Evolutionary conservation across 1,140 invertebrate species (phyloP).

Genomic region (Heliconius eleuchia): DNA sequence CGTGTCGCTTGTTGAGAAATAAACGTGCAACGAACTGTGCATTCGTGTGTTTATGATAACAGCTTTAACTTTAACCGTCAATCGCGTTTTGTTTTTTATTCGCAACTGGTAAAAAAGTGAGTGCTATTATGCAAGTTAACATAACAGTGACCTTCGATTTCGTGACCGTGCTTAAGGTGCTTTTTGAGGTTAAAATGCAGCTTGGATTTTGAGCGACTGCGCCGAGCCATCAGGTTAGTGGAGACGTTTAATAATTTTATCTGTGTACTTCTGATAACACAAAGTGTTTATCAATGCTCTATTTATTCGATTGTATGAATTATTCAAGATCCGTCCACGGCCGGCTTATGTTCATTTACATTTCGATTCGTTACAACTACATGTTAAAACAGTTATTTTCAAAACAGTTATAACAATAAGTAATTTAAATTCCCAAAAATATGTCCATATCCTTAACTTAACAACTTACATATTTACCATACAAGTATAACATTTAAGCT

Average conservation of each 20-base stretch:
- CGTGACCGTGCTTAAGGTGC: conserved; percentile 70
- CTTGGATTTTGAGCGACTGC: conserved; percentile 77
- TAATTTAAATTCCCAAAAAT: neutral
- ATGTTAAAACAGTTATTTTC: conserved; percentile 6
- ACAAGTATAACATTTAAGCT: neutral
- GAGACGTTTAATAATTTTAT: conserved; percentile 63
- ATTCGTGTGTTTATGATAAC: conserved; percentile 80
- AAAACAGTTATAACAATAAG: neutral
- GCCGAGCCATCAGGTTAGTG: conserved; percentile 77
- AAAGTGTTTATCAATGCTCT: conserved; percentile 31
- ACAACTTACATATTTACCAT: neutral
- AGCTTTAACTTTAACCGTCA: conserved; percentile 75
- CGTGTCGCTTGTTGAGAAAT: conserved; percentile 69
- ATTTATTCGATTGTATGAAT: conserved; percentile 21
- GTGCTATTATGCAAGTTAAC: conserved; percentile 76
- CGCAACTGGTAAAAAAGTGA: conserved; percentile 62
- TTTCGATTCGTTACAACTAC: neutral
- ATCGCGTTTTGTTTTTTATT: conserved; percentile 72
- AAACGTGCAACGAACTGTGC: conserved; percentile 78
- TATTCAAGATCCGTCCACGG: neutral
- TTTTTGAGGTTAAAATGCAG: conserved; percentile 80
- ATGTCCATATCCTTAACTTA: neutral
- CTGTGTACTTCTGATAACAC: conserved; percentile 37
- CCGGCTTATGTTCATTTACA: conserved; percentile 10
- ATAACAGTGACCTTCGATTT: conserved; percentile 77